phyloP scores from a whole-genome alignment of 2,797 vertebrate species.

The Cygnus olor region DNA sequence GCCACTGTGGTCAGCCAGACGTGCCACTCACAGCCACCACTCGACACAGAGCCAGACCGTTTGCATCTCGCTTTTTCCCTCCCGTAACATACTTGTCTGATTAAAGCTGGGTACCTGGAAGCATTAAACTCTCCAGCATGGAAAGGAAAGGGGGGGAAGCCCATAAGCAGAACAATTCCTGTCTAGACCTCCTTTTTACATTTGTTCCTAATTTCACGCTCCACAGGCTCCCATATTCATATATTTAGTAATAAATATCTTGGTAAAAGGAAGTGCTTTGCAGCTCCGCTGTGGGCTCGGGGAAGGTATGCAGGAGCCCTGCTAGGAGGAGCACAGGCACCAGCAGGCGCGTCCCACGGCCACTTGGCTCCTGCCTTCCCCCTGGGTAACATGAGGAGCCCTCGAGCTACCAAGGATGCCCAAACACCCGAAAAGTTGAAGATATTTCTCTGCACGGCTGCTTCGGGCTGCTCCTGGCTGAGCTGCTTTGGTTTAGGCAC shows the following conservation, averaged over 20 bases:
- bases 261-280: slow-evolving; percentile 46
- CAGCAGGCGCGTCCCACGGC: background rate
- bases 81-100: slow-evolving; percentile 46
- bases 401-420: background rate
- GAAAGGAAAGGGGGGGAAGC: background rate
- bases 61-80: background rate
- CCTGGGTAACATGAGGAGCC: background rate
- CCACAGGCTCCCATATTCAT: slow-evolving; percentile 73
- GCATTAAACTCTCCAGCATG: slow-evolving; percentile 50
- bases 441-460: fast-evolving
- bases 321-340: background rate
- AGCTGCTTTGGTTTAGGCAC: background rate
- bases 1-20: background rate
- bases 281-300: slow-evolving; percentile 24
- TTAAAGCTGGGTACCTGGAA: slow-evolving; percentile 69
- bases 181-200: slow-evolving; percentile 80
- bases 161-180: slow-evolving; percentile 76
- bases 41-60: background rate
- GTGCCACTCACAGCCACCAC: background rate
- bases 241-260: slow-evolving; percentile 67
- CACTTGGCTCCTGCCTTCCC: background rate
- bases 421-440: background rate
- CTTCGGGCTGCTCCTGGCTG: background rate
- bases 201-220: slow-evolving; percentile 82
- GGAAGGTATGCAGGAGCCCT: slow-evolving; percentile 23